Percentiles rank a stretch among this genome's conserved stretches.
phyloP scores from a whole-genome alignment of 2,888 invertebrate genomes.

The Tachystola acroxantha region DNA sequence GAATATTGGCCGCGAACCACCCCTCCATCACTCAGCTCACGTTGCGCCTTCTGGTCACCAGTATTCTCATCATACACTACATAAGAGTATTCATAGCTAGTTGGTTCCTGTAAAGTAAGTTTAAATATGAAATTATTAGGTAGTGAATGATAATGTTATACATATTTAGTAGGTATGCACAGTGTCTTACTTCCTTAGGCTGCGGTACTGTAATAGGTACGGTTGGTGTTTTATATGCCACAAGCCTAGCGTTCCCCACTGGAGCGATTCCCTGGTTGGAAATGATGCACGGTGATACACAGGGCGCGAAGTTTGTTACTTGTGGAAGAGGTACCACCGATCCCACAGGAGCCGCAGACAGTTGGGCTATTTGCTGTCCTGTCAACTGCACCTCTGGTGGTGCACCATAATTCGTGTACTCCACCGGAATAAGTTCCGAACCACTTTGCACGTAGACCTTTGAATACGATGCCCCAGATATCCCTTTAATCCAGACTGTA shows the following conservation, averaged over 20 bases:
- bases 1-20: conserved; percentile 74
- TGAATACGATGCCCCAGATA: conserved; percentile 44
- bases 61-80: conserved; percentile 74
- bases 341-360: conserved; percentile 35
- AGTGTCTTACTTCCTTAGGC: conserved; percentile 48
- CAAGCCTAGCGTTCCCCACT: conserved; percentile 35
- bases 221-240: conserved; percentile 42
- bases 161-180: too few species aligned
- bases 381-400: conserved; percentile 30
- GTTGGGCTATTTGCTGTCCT: conserved; percentile 35
- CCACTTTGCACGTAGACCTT: conserved; percentile 56
- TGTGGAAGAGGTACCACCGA: conserved; percentile 31
- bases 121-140: too few species aligned
- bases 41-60: conserved; percentile 73
- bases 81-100: conserved; percentile 68
- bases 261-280: conserved; percentile 37
- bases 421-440: conserved; percentile 29
- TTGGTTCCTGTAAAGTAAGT: conserved; percentile 31
- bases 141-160: too few species aligned
- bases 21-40: conserved; percentile 72
- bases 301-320: conserved; percentile 37
- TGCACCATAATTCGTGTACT: conserved; percentile 46
- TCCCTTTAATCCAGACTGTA: conserved; percentile 26
- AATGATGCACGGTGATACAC: conserved; percentile 51
- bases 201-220: conserved; percentile 41